These are phyloP conservation scores for Heteromormyrus szaboi DNA, from an alignment of 2,797 vertebrate species.

Conservation along the genomic window DNA sequence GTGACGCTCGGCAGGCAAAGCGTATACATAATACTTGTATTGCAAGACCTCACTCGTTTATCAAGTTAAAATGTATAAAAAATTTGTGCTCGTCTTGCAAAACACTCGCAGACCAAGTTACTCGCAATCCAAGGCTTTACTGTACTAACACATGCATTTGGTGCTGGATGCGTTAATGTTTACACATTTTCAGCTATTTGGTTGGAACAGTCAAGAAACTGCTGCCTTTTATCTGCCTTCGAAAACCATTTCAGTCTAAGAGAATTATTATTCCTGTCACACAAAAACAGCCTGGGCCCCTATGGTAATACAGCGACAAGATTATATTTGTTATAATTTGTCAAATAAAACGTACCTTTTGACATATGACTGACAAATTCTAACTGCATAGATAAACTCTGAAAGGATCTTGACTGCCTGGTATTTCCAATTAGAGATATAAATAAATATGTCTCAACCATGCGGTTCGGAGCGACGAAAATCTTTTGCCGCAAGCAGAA, in stretches of 20 bases:
- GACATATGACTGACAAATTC: neutral
- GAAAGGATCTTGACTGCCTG: neutral
- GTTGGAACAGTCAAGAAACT: neutral
- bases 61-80: no score
- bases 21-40: no score
- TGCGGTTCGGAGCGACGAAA: neutral
- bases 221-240: neutral
- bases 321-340: conserved; percentile 1
- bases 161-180: neutral
- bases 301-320: neutral
- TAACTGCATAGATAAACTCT: neutral
- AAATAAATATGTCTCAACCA: neutral
- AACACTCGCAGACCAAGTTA: no score
- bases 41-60: no score
- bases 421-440: neutral
- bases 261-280: neutral
- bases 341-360: conserved; percentile 7
- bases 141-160: neutral
- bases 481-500: neutral
- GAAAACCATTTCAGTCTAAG: neutral
- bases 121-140: no score
- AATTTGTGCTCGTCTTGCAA: no score
- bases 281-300: neutral
- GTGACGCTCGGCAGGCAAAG: no score
- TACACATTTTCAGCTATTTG: neutral